phyloP scores from a whole-genome alignment of 1,140 invertebrate species.

The Helicoverpa armigera region DNA sequence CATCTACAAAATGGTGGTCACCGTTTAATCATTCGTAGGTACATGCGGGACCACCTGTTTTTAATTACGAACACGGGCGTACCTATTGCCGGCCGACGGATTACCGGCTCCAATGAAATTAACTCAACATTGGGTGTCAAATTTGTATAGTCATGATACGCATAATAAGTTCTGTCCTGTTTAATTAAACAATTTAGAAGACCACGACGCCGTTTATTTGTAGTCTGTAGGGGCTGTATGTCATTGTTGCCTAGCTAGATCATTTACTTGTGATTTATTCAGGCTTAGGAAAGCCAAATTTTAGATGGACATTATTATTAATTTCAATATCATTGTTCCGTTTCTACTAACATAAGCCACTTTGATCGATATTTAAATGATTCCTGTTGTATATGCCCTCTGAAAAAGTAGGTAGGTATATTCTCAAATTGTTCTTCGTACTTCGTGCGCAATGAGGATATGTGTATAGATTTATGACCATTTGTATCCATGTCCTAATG shows the following conservation, averaged over 20 bases:
- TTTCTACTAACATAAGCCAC: too few species aligned
- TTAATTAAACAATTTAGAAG: constrained; percentile 18
- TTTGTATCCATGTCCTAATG: constrained; percentile 26
- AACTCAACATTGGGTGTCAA: constrained; percentile 46
- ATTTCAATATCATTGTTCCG: too few species aligned
- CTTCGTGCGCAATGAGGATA: not conserved
- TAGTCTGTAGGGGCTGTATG: too few species aligned
- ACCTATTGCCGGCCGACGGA: constrained; percentile 49
- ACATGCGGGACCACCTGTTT: constrained; percentile 56
- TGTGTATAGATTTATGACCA: constrained; percentile 16
- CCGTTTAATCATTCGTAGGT: constrained; percentile 43
- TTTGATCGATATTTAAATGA: too few species aligned
- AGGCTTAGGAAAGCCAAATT: not conserved
- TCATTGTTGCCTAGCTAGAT: too few species aligned
- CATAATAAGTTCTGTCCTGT: constrained; percentile 38
- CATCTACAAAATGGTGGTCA: constrained; percentile 36
- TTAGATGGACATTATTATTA: too few species aligned
- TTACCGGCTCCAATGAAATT: constrained; percentile 61
- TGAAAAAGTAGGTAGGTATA: too few species aligned
- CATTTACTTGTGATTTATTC: not conserved
- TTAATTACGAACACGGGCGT: constrained; percentile 59
- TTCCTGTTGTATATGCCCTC: too few species aligned
- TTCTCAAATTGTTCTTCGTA: too few species aligned
- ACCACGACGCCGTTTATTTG: not conserved
- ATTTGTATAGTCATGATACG: constrained; percentile 49